Evolutionary conservation across 2,797 vertebrate species (phyloP).

Genomic region (Holocentrus rufus): DNA sequence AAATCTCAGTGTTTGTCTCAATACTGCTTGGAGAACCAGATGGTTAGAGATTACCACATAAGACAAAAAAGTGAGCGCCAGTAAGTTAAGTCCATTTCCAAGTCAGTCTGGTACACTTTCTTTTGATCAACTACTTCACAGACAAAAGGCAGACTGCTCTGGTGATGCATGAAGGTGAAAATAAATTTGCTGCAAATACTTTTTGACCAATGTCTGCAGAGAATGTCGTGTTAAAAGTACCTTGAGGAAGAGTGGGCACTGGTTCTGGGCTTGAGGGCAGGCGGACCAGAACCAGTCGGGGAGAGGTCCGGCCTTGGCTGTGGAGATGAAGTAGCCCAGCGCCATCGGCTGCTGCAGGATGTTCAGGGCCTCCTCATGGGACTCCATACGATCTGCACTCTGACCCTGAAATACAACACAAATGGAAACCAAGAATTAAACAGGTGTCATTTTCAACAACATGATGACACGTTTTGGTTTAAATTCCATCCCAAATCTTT

Average conservation of each 20-base stretch:
- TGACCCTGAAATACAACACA: constrained; percentile 84
- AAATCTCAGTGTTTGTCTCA: no score
- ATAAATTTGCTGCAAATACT: neutral
- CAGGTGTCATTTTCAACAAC: neutral
- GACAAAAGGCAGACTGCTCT: neutral
- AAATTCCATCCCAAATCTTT: neutral
- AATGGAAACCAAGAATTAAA: neutral
- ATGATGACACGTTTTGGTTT: neutral
- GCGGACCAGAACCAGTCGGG: constrained; percentile 99
- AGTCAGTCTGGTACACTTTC: no score
- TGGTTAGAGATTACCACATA: no score
- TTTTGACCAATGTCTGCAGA: neutral
- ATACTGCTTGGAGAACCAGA: no score
- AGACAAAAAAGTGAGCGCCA: no score
- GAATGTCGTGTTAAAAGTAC: constrained; percentile 69
- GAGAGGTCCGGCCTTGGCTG: constrained; percentile 97
- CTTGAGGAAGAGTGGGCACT: constrained; percentile 99
- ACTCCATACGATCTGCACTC: constrained; percentile 96
- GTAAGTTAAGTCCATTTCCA: no score
- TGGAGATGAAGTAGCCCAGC: constrained; percentile 98
- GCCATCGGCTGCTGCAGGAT: constrained; percentile 99
- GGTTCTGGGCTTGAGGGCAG: constrained; percentile 99
- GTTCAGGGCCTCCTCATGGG: constrained; percentile 97
- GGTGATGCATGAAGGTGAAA: no score
- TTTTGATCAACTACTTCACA: neutral